Base-by-base conservation (phyloP, 2,113 vertebrate genomes). In the Pyxicephalus adspersus region DNA sequence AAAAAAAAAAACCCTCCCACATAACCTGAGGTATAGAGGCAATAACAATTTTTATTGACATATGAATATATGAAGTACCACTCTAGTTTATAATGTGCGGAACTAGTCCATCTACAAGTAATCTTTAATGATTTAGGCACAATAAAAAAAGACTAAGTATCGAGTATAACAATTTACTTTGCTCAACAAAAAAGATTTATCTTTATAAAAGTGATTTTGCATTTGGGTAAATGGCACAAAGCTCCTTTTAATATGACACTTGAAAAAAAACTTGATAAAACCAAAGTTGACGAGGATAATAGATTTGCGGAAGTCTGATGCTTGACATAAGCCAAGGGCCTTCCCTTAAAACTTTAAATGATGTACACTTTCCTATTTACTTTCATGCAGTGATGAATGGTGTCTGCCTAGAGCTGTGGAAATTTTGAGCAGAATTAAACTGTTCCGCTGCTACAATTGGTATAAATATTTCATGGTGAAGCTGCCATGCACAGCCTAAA, bases 391-490 rank as follows among this genome's bases (percentile, higher is more conserved):
- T 50, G 64, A 83, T 73, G 60, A 64, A 72, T 38, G 20, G 79
- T 25, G 68, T 31, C 67, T 73, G 67, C 79, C 74, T 83, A 83
- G 54, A 70, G 67, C 74, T 22, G 50, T 64, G 75, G 34, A 77
- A 64, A 77, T 65, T 83, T 29, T 66, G 72, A 20, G 60, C 76
- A 83, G 75, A 78, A 81, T 81, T 81, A 81, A 71, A 78, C 66
- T 78, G 81, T 61, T 55, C 65, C 28, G 9, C 51, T 76, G 55
- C 68, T 70, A 64, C 38, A 55, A 51, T 31, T n/a, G 25, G 57
- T 73, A 78, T 83, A 77, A 83, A 83, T 83, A 83, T 83, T 83
- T 83, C 75, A 83, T 83, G 54, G 51, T 50, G 66, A 67, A 77
- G 67, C 81, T 72, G 74, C 81, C 64, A 70, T 64, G 66, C 74